Evolutionary conservation across 2,113 vertebrate species (phyloP).

Genomic region (Tichodroma muraria): DNA sequence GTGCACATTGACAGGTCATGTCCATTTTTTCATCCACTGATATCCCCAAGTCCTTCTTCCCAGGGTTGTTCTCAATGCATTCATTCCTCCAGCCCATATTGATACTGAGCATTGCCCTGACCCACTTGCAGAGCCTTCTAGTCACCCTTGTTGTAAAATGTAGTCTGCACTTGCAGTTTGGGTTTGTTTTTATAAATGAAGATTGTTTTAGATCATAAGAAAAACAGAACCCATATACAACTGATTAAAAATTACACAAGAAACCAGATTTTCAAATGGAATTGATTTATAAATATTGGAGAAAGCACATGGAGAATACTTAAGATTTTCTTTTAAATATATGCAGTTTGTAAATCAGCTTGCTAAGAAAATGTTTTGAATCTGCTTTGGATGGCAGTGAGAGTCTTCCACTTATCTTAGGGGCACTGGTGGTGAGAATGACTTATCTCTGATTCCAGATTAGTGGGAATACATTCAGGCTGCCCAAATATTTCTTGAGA

Average conservation of each 20-base stretch:
- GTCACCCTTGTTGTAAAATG: neutral
- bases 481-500: neutral
- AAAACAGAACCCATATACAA: neutral
- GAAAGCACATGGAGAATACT: neutral
- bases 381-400: neutral
- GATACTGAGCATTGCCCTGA: neutral
- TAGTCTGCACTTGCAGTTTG: neutral
- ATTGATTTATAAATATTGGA: neutral
- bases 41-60: neutral
- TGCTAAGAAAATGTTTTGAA: neutral
- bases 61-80: neutral
- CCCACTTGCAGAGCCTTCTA: neutral
- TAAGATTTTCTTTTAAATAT: neutral
- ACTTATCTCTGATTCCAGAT: neutral
- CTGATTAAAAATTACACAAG: neutral
- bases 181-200: neutral
- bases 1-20: fast-evolving
- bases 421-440: neutral
- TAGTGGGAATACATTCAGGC: neutral
- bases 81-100: neutral
- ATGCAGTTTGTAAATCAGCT: neutral
- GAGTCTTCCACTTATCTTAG: neutral
- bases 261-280: neutral
- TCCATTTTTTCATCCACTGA: neutral
- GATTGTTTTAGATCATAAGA: neutral